Evolutionary conservation across 2,888 invertebrate species (phyloP).

Genomic region (Shargacucullia verbasci): DNA sequence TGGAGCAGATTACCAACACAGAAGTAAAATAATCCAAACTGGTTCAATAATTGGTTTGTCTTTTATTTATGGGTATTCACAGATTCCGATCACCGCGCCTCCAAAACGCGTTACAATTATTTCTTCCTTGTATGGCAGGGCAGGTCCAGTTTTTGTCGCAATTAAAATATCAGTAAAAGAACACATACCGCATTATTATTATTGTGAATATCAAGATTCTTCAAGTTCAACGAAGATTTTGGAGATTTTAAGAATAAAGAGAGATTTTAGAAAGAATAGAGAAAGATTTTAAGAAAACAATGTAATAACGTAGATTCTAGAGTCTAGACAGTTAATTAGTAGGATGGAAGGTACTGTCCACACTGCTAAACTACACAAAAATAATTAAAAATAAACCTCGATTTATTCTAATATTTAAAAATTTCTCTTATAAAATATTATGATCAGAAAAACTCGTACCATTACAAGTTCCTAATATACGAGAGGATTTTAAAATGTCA

Average conservation of each 20-base stretch:
- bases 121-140: conserved; percentile 32
- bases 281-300: too few species aligned
- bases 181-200: neutral
- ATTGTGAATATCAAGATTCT: neutral
- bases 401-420: too few species aligned
- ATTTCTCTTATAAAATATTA: too few species aligned
- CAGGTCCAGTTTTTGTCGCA: conserved; percentile 33
- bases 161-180: conserved; percentile 31
- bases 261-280: too few species aligned
- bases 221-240: too few species aligned
- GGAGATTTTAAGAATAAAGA: too few species aligned
- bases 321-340: too few species aligned
- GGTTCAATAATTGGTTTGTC: conserved; percentile 44
- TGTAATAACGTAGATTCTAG: too few species aligned
- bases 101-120: conserved; percentile 22
- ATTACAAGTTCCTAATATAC: neutral
- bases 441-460: neutral
- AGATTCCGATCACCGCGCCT: conserved; percentile 31
- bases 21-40: conserved; percentile 38
- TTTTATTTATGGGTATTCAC: conserved; percentile 25
- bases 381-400: too few species aligned
- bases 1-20: too few species aligned
- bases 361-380: too few species aligned
- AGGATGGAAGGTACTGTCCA: too few species aligned
- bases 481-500: conserved; percentile 26